These are phyloP conservation scores for Perizoma affinitatum DNA, from an alignment of 2,888 invertebrate species.

Conservation along the genomic window DNA sequence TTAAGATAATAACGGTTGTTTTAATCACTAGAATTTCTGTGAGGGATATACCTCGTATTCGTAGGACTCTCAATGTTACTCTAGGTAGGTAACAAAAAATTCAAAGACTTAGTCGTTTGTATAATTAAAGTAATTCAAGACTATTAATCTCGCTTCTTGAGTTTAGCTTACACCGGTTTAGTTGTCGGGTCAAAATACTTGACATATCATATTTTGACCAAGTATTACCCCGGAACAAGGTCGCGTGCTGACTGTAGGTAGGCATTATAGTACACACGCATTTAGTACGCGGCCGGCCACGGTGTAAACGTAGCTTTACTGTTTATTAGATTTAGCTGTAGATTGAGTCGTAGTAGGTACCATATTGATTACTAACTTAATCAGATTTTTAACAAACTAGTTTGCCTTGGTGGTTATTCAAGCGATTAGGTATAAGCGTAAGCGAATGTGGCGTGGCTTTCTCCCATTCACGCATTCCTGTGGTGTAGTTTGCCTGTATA, in stretches of 20 bases:
- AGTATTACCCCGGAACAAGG: too few relatives aligned
- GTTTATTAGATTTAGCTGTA: slow-evolving; percentile 7
- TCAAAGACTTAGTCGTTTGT: slow-evolving; percentile 28
- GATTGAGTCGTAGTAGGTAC: background rate
- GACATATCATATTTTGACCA: too few relatives aligned
- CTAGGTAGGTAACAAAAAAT: slow-evolving; percentile 9
- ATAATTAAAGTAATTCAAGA: slow-evolving; percentile 15
- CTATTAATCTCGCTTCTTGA: slow-evolving; percentile 1
- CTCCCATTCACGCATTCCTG: too few relatives aligned
- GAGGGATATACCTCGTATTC: background rate
- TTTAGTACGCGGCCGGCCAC: too few relatives aligned
- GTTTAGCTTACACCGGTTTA: too few relatives aligned
- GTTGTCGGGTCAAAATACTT: too few relatives aligned
- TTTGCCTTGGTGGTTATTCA: too few relatives aligned
- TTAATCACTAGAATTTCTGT: slow-evolving; percentile 2
- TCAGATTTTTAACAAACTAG: background rate
- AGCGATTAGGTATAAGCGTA: too few relatives aligned
- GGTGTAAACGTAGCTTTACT: background rate
- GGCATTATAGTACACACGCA: too few relatives aligned
- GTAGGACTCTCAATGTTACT: slow-evolving; percentile 11
- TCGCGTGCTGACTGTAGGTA: too few relatives aligned
- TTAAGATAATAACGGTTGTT: background rate
- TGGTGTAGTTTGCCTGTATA: too few relatives aligned
- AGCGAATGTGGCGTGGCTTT: too few relatives aligned
- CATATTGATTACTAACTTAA: slow-evolving; percentile 7